phyloP scores from a whole-genome alignment of 2,888 invertebrate genomes.

The Harpalus rufipes region DNA sequence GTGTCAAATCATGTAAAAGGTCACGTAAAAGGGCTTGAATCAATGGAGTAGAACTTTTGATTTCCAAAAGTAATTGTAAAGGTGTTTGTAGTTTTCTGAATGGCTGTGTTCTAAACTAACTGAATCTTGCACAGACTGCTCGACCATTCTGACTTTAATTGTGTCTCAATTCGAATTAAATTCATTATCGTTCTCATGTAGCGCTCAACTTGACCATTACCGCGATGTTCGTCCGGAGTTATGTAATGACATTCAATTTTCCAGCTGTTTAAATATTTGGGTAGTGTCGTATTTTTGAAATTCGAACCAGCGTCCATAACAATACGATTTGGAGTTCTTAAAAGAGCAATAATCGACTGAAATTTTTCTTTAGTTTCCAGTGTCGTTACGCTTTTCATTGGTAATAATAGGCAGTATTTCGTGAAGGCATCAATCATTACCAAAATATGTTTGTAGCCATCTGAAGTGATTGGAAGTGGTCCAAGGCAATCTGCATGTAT shows the following conservation, averaged over 20 bases:
- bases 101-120: constrained; percentile 68
- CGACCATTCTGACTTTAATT: constrained; percentile 68
- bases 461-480: no score
- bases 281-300: constrained; percentile 69
- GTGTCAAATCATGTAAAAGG: not conserved
- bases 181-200: no score
- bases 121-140: constrained; percentile 70
- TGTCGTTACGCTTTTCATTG: constrained; percentile 68
- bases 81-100: constrained; percentile 70
- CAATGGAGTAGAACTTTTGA: not conserved
- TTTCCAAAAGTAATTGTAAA: constrained; percentile 68
- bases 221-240: no score
- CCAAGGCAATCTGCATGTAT: no score
- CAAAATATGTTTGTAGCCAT: no score
- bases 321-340: constrained; percentile 69
- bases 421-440: no score
- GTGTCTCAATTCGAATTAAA: constrained; percentile 68
- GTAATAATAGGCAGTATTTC: no score
- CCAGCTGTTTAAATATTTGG: no score
- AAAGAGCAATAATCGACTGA: constrained; percentile 67
- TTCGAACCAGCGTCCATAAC: constrained; percentile 66
- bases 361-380: constrained; percentile 66
- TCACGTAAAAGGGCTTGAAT: constrained; percentile 10
- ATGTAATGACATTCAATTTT: no score
- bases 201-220: no score